Evolutionary conservation across 2,113 vertebrate species (phyloP).

Genomic region (Dunckerocampus dactyliophorus): DNA sequence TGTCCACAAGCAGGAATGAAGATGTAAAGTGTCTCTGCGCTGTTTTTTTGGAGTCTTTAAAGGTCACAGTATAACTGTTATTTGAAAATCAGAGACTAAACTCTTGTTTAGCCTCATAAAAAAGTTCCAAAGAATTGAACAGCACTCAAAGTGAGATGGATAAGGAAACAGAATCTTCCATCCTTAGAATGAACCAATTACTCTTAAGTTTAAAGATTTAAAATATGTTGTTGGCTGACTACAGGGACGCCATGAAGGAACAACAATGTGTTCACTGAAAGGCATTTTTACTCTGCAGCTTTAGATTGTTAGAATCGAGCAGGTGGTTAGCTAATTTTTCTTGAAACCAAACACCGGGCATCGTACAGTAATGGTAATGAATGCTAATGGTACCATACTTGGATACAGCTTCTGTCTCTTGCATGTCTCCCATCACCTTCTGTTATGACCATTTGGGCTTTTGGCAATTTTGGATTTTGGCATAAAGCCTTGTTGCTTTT

Average conservation of each 20-base stretch:
- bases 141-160: conserved; percentile 5
- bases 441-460: neutral
- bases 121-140: conserved; percentile 2
- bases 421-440: neutral
- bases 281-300: neutral
- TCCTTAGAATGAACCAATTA: conserved; percentile 8
- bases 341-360: neutral
- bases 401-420: neutral
- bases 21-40: conserved; percentile 22
- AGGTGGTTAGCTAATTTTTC: neutral
- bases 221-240: neutral
- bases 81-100: conserved; percentile 29
- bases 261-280: conserved; percentile 1
- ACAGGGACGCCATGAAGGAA: neutral
- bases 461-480: no score
- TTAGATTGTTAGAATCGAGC: neutral
- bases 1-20: conserved; percentile 31
- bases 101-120: conserved; percentile 9
- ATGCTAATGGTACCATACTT: neutral
- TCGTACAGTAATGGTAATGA: conserved; percentile 1
- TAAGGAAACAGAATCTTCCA: conserved; percentile 4
- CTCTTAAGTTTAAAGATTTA: neutral
- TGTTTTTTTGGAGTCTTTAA: conserved; percentile 39
- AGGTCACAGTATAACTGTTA: conserved; percentile 44
- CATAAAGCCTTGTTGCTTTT: neutral